A percentile compares a stretch with the other conserved stretches of the same genome.
Conservation (phyloP, 2,888 invertebrate genomes). For the Cyclophora punctaria region DNA sequence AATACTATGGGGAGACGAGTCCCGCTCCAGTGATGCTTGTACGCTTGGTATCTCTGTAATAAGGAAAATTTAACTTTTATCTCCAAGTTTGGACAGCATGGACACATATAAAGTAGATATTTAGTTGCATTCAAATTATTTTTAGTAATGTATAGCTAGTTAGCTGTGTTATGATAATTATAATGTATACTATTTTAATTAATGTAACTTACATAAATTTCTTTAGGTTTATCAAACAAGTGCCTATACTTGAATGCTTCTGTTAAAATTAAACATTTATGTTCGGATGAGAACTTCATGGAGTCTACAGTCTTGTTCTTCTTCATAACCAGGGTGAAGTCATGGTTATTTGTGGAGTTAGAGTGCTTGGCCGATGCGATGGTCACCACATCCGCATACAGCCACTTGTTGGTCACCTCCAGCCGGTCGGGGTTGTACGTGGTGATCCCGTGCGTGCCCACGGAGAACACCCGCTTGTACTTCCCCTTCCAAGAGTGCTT, state of each 20-base stretch:
- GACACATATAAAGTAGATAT: too few species aligned
- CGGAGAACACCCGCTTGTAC: constrained; percentile 98
- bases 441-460: constrained; percentile 95
- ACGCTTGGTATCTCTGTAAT: constrained; percentile 86
- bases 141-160: background rate
- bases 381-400: constrained; percentile 86
- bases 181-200: background rate
- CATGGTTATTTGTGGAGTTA: constrained; percentile 74
- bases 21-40: constrained; percentile 98
- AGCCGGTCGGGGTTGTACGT: constrained; percentile 89
- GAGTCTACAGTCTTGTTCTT: constrained; percentile 93
- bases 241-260: constrained; percentile 89
- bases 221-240: constrained; percentile 86
- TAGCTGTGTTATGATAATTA: background rate
- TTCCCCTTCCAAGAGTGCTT: constrained; percentile 99
- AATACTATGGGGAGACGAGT: constrained; percentile 89
- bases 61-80: background rate
- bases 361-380: constrained; percentile 77
- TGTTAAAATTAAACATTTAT: constrained; percentile 92
- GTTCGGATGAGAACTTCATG: constrained; percentile 97
- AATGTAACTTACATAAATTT: constrained; percentile 78
- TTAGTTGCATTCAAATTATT: background rate
- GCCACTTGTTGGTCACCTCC: constrained; percentile 92
- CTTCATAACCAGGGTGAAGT: constrained; percentile 88
- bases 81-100: too few species aligned